Evolutionary conservation across 2,888 invertebrate genomes (phyloP).

Genomic region (Rhogogaster chlorosoma): DNA sequence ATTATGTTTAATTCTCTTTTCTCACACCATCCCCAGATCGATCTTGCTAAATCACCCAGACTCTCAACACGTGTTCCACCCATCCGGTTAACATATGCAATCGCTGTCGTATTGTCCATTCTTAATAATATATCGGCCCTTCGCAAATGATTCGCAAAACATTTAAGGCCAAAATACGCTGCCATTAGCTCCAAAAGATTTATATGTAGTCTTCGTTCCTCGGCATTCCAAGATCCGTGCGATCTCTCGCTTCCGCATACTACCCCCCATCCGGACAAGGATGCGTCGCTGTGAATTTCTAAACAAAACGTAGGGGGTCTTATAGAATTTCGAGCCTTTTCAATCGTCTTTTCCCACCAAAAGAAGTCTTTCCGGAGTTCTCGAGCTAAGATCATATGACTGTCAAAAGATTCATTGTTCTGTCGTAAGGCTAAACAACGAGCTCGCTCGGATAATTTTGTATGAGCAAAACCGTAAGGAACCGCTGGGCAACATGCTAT

Average conservation of each 20-base stretch:
- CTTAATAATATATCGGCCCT: slow-evolving; percentile 53
- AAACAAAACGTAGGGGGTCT: not conserved
- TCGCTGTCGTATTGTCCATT: slow-evolving; percentile 56
- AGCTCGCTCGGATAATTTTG: not conserved
- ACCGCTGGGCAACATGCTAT: not conserved
- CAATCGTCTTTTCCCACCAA: not conserved
- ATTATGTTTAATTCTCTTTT: not conserved
- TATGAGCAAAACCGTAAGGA: not conserved
- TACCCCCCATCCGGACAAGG: slow-evolving; percentile 53
- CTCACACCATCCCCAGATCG: slow-evolving; percentile 27
- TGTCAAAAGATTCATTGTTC: not conserved
- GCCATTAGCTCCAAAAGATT: slow-evolving; percentile 55
- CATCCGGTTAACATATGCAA: slow-evolving; percentile 55
- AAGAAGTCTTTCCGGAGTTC: not conserved
- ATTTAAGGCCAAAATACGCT: slow-evolving; percentile 56
- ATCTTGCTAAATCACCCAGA: too few relatives aligned
- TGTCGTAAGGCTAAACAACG: not conserved
- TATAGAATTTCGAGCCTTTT: not conserved
- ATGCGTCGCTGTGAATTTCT: not conserved
- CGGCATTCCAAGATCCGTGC: slow-evolving; percentile 52
- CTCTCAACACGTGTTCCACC: slow-evolving; percentile 29
- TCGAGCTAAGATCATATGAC: not conserved
- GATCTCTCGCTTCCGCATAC: slow-evolving; percentile 42
- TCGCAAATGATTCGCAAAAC: slow-evolving; percentile 51
- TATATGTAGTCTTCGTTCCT: slow-evolving; percentile 52